Evolutionary conservation across 2,113 vertebrate genomes (phyloP).

Genomic region (Theristicus caerulescens): DNA sequence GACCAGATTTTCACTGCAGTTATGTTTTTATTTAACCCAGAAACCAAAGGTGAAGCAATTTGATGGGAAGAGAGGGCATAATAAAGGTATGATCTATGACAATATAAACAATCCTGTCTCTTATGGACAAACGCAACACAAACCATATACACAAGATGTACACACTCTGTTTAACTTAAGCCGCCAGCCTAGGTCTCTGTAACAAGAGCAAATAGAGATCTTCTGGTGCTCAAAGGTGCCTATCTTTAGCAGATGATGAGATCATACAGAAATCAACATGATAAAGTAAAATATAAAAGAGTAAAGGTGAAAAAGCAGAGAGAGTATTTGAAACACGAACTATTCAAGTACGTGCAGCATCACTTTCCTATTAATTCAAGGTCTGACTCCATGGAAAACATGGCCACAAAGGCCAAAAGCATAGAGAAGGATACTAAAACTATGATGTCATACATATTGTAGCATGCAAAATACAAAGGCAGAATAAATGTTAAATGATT

Average conservation of each 20-base stretch:
- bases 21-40: neutral
- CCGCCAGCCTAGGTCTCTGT: neutral
- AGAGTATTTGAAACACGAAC: neutral
- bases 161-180: neutral
- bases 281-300: neutral
- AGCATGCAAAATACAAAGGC: neutral
- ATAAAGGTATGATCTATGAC: neutral
- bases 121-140: neutral
- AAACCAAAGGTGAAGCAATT: neutral
- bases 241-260: neutral
- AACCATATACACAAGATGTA: neutral
- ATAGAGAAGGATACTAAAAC: neutral
- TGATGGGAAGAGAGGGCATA: neutral
- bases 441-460: neutral
- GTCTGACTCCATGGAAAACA: neutral
- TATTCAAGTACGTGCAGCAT: neutral
- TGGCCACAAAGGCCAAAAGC: neutral
- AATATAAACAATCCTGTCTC: neutral
- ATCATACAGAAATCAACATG: neutral
- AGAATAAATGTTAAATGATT: neutral
- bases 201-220: neutral
- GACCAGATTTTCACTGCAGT: neutral
- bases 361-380: neutral
- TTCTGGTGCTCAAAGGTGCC: neutral
- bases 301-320: neutral